Conservation (phyloP, 2,888 invertebrate genomes). For the Xylota segnis region DNA sequence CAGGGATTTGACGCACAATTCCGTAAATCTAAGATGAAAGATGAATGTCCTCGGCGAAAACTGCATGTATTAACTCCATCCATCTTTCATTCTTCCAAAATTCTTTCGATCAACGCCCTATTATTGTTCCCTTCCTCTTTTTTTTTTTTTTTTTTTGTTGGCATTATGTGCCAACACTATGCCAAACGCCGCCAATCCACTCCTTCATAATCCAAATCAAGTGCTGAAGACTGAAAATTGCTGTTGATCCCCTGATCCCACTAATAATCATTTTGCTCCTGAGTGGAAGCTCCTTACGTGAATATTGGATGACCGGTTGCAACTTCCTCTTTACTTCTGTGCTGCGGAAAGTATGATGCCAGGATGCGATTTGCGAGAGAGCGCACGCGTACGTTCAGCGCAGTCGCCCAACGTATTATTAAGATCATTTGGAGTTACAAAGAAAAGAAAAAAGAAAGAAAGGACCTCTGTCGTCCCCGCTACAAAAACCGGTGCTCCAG, state of each 20-base stretch:
- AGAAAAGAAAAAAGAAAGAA: constrained; percentile 35
- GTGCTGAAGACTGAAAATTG: constrained; percentile 53
- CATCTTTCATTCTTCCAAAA: constrained; percentile 35
- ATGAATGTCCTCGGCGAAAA: constrained; percentile 2
- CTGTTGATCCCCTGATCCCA: constrained; percentile 62
- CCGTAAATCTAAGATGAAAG: constrained; percentile 15
- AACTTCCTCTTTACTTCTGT: constrained; percentile 37
- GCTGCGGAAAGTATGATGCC: constrained; percentile 34
- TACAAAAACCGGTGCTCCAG: constrained; percentile 38
- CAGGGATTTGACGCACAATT: no score
- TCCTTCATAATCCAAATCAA: constrained; percentile 64
- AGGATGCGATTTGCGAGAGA: constrained; percentile 17
- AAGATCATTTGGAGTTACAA: constrained; percentile 69
- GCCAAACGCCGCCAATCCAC: constrained; percentile 45
- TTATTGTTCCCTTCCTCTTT: constrained; percentile 7
- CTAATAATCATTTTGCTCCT: constrained; percentile 67
- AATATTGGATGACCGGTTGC: constrained; percentile 53
- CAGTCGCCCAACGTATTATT: constrained; percentile 65
- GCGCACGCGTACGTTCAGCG: constrained; percentile 61
- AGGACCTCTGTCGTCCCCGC: constrained; percentile 31
- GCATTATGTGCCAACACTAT: constrained; percentile 41
- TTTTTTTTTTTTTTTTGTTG: constrained; percentile 9
- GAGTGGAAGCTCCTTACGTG: constrained; percentile 64
- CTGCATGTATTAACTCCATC: constrained; percentile 7
- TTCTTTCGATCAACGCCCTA: constrained; percentile 54